These are phyloP conservation scores for Brenthis daphne DNA, from an alignment of 2,888 invertebrate species.

Conservation along the genomic window DNA sequence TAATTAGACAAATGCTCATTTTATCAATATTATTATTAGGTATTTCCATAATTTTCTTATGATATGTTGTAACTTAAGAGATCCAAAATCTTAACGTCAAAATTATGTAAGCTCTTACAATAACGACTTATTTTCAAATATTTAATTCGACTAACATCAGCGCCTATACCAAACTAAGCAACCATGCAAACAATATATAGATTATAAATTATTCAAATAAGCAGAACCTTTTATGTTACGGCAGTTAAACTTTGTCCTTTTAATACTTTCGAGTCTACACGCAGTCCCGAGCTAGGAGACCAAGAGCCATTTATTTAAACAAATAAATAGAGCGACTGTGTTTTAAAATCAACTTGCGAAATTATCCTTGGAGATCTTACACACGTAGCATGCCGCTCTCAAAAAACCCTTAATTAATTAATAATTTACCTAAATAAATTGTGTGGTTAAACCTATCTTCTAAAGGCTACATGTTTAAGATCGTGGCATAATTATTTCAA, in stretches of 20 bases:
- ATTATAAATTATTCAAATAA: slow-evolving; percentile 5
- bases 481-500: slow-evolving; percentile 31
- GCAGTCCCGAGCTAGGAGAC: slow-evolving; percentile 5
- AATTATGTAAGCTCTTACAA: slow-evolving; percentile 35
- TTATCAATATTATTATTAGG: slow-evolving; percentile 21
- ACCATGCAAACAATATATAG: slow-evolving; percentile 16
- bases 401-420: slow-evolving; percentile 31
- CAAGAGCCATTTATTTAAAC: not conserved
- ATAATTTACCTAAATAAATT: slow-evolving; percentile 34
- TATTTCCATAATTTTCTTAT: slow-evolving; percentile 31
- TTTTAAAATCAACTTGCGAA: slow-evolving; percentile 53
- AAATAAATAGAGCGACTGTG: slow-evolving; percentile 52
- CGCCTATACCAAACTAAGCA: slow-evolving; percentile 1
- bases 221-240: slow-evolving; percentile 7
- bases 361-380: slow-evolving; percentile 41
- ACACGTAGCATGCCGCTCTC: slow-evolving; percentile 42
- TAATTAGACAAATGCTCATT: slow-evolving; percentile 15
- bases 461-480: slow-evolving; percentile 44
- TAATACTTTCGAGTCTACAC: slow-evolving; percentile 30
- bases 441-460: slow-evolving; percentile 10
- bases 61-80: slow-evolving; percentile 39
- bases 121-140: slow-evolving; percentile 25
- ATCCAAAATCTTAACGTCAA: slow-evolving; percentile 35
- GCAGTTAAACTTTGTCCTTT: slow-evolving; percentile 20
- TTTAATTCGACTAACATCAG: slow-evolving; percentile 8